Evolutionary conservation across 2,888 invertebrate genomes (phyloP), one percentile per base, ranked within the genome.

Genomic region (Julus scandinavius): DNA sequence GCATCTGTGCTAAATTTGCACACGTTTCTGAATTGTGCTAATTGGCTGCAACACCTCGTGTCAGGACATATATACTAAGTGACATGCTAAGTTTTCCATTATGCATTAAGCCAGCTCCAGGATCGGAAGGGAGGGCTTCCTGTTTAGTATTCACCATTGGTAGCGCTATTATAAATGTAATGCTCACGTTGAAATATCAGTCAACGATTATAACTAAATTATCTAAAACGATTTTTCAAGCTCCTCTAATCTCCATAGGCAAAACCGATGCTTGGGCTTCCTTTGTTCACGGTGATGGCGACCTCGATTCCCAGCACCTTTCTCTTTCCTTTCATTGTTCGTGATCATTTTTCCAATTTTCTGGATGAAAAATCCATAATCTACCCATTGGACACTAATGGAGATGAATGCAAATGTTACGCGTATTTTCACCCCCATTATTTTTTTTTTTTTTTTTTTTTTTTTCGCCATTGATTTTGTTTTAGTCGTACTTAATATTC

Each of bases 351-450:
- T 80, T 80, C 29, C 80, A 80, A 80, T 80, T 80, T 80, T 38
- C 38, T 38, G 13, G 80, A 80, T 80, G 80, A 29, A 80, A 80
- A 80, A 80, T 80, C 80, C 80, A 80, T 80, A 80, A 80, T 80
- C 80, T 38, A 38, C 80, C 2, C 80, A 38, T 80, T 80, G 80
- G 80, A 80, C 80, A 13, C 80, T 80, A 80, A 80, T 80, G 80
- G 80, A 38, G 80, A 80, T 80, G 80, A 80, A 80, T 80, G 80
- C 80, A 80, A 80, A 80, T 80, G 80, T 80, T 80, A 38, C 29
- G 13, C 38, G 80, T 29, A 11, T 72, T 29, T 72, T n/a, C 29
- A 3, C 45, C 45, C 7, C 72, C 72, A 72, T 29, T 29, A 1
- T 29, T 29, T 29, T 29, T 5, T 54, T 54, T 54, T 54, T 49